phyloP scores from a whole-genome alignment of 2,113 vertebrate species.

The Columbina picui region DNA sequence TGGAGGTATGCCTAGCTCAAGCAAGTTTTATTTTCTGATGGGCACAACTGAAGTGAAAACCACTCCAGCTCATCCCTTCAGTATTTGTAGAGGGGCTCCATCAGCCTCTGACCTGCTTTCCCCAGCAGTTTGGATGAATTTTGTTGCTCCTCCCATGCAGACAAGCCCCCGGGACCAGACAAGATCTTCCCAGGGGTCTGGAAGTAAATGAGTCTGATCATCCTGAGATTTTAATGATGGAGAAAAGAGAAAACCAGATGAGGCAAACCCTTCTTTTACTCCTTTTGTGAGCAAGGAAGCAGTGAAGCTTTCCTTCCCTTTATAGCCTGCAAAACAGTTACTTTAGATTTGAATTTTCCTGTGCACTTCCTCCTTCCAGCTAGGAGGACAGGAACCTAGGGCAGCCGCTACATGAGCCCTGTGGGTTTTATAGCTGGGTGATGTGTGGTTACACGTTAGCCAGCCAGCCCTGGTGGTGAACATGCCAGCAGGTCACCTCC shows the following conservation, averaged over 20 bases:
- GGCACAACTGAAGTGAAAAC: not conserved
- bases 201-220: not conserved
- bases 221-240: not conserved
- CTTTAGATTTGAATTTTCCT: not conserved
- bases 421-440: not conserved
- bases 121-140: not conserved
- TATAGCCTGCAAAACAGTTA: not conserved
- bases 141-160: not conserved
- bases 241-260: not conserved
- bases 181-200: not conserved
- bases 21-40: not conserved
- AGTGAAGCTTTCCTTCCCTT: not conserved
- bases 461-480: not conserved
- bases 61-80: not conserved
- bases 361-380: not conserved
- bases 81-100: fast-evolving
- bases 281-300: fast-evolving
- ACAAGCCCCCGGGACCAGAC: not conserved
- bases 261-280: not conserved
- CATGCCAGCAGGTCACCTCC: not conserved
- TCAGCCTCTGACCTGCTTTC: not conserved
- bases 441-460: not conserved
- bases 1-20: not conserved
- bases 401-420: not conserved
- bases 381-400: fast-evolving